Percentiles rank a stretch among this genome's conserved stretches.
phyloP scores from a whole-genome alignment of 2,888 invertebrate species.

The Tetheella fluctuosa region DNA sequence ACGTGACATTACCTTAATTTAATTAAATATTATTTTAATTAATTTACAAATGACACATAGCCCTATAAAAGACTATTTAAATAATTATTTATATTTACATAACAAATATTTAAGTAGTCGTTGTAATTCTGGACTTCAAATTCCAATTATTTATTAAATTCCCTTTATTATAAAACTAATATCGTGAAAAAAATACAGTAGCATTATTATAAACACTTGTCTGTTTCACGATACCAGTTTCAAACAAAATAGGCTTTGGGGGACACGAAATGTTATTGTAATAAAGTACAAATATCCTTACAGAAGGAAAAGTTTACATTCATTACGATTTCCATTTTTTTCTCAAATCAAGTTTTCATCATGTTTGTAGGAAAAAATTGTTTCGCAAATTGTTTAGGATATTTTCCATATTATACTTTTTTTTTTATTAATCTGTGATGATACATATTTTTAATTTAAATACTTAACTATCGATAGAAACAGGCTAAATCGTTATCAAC shows the following conservation, averaged over 20 bases:
- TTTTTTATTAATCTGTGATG: neutral
- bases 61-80: neutral
- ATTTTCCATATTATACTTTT: too few relatives aligned
- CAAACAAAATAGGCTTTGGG: neutral
- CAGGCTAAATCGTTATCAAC: too few relatives aligned
- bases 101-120: constrained; percentile 35
- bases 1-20: neutral
- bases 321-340: too few relatives aligned
- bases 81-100: constrained; percentile 18
- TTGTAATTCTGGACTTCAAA: constrained; percentile 55
- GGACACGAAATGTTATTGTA: too few relatives aligned
- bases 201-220: neutral
- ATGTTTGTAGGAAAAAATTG: too few relatives aligned
- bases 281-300: neutral
- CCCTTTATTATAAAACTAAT: constrained; percentile 16
- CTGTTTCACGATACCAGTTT: neutral
- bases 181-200: neutral
- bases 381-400: neutral
- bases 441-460: neutral
- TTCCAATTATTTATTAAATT: constrained; percentile 28
- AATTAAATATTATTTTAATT: constrained; percentile 9
- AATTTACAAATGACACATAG: constrained; percentile 12
- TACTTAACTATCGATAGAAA: constrained; percentile 2
- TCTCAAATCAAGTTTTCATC: too few relatives aligned
- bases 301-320: neutral